A percentile compares a stretch with the other conserved stretches of the same genome.
Evolutionary conservation across 2,113 vertebrate species (phyloP).

Genomic region (Nerophis ophidion): DNA sequence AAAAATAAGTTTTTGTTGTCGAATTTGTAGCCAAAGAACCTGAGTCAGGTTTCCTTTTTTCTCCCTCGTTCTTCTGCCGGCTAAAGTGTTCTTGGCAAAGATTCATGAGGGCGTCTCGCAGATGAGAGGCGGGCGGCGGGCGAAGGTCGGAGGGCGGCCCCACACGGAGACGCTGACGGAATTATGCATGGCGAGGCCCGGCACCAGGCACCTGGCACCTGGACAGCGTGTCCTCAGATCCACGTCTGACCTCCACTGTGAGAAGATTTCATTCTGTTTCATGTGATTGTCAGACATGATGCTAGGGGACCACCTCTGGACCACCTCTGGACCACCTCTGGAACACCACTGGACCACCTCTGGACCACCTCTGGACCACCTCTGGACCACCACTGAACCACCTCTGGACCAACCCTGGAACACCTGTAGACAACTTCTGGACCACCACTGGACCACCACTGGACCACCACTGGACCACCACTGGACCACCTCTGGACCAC

Average conservation of each 20-base stretch:
- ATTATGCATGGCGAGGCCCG: conserved; percentile 34
- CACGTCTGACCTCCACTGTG: conserved; percentile 2
- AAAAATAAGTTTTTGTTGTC: no score
- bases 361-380: conserved; percentile 3
- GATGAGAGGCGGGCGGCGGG: conserved; percentile 35
- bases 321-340: conserved; percentile 5
- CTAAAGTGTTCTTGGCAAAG: conserved; percentile 33
- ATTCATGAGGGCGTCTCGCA: conserved; percentile 36
- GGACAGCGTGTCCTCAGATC: conserved; percentile 3
- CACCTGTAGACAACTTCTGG: no score
- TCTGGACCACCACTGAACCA: conserved; percentile 5
- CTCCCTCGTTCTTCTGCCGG: neutral
- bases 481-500: conserved; percentile 5
- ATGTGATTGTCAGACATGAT: conserved; percentile 10
- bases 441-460: conserved; percentile 6
- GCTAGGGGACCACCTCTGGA: conserved; percentile 4
- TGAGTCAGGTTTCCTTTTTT: conserved; percentile 3
- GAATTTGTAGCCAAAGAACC: conserved; percentile 41
- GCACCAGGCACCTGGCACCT: neutral
- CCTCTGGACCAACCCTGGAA: conserved; percentile 11
- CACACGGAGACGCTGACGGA: conserved; percentile 27
- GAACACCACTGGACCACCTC: conserved; percentile 6
- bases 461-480: conserved; percentile 5
- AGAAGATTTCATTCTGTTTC: conserved; percentile 29
- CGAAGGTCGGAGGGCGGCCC: conserved; percentile 15